These are phyloP conservation scores for Parapsyche elsis DNA, from an alignment of 1,140 invertebrate genomes.

Conservation along the genomic window DNA sequence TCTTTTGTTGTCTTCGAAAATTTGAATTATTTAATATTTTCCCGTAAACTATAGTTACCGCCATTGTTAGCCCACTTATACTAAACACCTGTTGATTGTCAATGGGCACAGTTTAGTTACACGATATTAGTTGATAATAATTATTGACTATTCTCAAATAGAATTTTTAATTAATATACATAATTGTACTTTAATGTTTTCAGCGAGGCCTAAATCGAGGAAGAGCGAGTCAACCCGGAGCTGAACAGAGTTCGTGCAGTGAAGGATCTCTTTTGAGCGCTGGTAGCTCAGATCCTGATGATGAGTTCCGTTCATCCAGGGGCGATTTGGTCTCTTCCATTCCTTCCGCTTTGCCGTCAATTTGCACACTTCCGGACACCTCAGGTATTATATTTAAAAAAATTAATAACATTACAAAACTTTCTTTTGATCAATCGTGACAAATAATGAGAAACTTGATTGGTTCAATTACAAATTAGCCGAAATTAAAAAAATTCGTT, in stretches of 20 bases:
- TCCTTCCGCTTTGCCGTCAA: slow-evolving; percentile 60
- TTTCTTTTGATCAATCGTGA: neutral
- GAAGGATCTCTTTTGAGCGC: slow-evolving; percentile 78
- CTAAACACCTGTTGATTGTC: too few relatives aligned
- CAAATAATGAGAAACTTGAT: neutral
- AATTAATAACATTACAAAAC: neutral
- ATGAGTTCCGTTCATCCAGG: slow-evolving; percentile 65
- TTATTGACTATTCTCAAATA: neutral
- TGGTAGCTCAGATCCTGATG: slow-evolving; percentile 77
- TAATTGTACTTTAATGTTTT: slow-evolving; percentile 57
- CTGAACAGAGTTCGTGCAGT: slow-evolving; percentile 77
- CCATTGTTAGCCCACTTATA: too few relatives aligned
- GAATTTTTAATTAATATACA: slow-evolving; percentile 21
- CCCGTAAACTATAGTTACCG: neutral
- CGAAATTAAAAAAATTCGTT: neutral
- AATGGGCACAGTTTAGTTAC: too few relatives aligned
- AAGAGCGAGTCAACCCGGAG: slow-evolving; percentile 64
- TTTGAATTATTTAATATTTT: neutral
- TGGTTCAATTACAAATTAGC: neutral
- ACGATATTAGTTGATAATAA: too few relatives aligned
- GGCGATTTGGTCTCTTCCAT: slow-evolving; percentile 45
- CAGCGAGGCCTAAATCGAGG: slow-evolving; percentile 55
- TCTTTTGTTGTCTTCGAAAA: too few relatives aligned
- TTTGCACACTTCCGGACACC: slow-evolving; percentile 60
- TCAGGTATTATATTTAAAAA: slow-evolving; percentile 57